Percentiles rank a stretch among this genome's conserved stretches.
These are phyloP conservation scores for Macrophya alboannulata DNA, from an alignment of 2,888 invertebrate species.

Conservation along the genomic window DNA sequence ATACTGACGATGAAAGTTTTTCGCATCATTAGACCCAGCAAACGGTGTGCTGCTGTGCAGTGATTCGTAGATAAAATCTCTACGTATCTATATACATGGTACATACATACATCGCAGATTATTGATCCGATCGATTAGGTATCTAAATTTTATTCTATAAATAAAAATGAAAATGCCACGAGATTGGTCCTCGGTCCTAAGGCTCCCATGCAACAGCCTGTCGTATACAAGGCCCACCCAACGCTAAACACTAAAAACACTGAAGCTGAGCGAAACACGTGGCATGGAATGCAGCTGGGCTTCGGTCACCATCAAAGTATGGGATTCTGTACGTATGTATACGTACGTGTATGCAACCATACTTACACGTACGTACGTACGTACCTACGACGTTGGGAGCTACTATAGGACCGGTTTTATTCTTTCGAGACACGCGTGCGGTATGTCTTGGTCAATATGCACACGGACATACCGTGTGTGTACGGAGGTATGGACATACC, in stretches of 20 bases:
- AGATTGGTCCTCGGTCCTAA: not conserved
- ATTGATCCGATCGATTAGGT: too few species aligned
- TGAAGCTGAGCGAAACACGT: conserved; percentile 45
- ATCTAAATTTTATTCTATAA: not conserved
- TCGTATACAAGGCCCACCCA: not conserved
- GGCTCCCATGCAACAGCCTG: not conserved
- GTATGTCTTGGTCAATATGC: conserved; percentile 28
- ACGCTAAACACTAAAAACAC: conserved; percentile 22
- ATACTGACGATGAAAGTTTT: not conserved
- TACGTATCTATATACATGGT: not conserved
- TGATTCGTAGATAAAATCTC: not conserved
- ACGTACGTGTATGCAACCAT: not conserved
- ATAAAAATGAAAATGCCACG: not conserved
- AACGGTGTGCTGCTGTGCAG: not conserved
- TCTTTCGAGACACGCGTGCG: conserved; percentile 38
- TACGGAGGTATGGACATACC: not conserved
- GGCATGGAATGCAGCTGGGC: conserved; percentile 47
- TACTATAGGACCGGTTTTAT: conserved; percentile 36
- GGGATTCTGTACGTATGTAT: not conserved
- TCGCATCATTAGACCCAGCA: not conserved
- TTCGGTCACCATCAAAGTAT: conserved; percentile 20
- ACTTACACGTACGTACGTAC: not conserved
- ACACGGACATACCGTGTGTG: not conserved
- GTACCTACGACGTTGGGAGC: not conserved
- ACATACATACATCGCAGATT: too few species aligned